Base-by-base conservation (phyloP, 2,113 vertebrate genomes). In the Eulemur rufifrons region DNA sequence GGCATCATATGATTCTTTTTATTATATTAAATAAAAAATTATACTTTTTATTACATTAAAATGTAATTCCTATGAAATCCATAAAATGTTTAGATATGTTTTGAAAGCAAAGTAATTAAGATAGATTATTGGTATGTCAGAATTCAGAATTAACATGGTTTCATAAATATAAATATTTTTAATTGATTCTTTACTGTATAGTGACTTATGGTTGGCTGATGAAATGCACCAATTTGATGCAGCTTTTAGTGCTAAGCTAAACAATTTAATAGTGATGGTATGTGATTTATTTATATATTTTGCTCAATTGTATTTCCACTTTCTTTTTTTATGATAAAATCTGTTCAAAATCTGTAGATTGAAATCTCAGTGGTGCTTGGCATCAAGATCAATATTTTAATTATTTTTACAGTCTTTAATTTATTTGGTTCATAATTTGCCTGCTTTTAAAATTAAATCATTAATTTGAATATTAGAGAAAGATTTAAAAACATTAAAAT, bases 291-390 rank as follows among this genome's bases (percentile, higher is more conserved):
- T 92, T 69, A 42, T 13, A 56, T 66, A 68, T 25, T 52, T 92
- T 78, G 20, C 78, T 93, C 12, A 10, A 45, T 52, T 96, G 8
- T 84, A 91, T 77, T 84, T 94, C 23, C 23, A 78, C 39, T 89
- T 96, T 92, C 50, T 56, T 81, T 82, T 69, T 84, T 64, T 59
- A 86, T 76, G 63, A 82, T 84, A 91, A 96, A 96, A 95, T 52
- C 29, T 84, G 5, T 76, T 73, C 66, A 66, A 96, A 76, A 56
- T 73, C 8, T 52, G 3, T 47, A 73, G 29, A n/a, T 85, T 95
- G 56, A 91, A 94, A 91, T 88, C 45, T 91, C 54, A 84, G 0
- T 64, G 15, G 0, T 64, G 15, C 56, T 18, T 13, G 5, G 11
- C 59, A 89, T 77, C 8, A 54, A 89, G 32, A 9, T 37, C n/a